Conservation (phyloP, 2,888 invertebrate species). For the Therioaphis trifolii region DNA sequence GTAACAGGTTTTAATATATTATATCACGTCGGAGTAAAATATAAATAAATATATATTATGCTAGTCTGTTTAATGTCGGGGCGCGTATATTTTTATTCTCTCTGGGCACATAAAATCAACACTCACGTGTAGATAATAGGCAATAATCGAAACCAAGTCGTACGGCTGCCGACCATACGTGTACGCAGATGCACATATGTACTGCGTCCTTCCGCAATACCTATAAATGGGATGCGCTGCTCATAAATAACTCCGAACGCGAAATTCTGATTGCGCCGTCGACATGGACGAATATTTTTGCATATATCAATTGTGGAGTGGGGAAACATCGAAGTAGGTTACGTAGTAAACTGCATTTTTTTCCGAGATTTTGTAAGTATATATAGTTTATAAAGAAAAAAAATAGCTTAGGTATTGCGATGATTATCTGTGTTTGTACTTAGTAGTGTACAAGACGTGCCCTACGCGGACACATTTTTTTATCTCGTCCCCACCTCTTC, state of each 20-base stretch:
- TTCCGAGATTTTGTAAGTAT: too few relatives aligned
- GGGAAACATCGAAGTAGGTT: too few relatives aligned
- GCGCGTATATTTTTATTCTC: background rate
- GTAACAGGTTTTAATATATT: background rate
- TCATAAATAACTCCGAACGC: background rate
- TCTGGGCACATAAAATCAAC: background rate
- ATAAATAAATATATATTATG: background rate
- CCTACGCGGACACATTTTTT: too few relatives aligned
- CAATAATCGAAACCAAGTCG: background rate
- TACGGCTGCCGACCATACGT: background rate
- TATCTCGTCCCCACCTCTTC: too few relatives aligned
- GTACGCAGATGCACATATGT: background rate
- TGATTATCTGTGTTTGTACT: too few relatives aligned
- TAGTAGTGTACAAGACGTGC: too few relatives aligned
- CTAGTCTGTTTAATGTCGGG: background rate
- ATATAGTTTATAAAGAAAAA: too few relatives aligned
- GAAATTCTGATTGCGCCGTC: background rate
- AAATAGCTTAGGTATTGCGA: too few relatives aligned
- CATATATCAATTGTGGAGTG: background rate
- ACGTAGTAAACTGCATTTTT: too few relatives aligned
- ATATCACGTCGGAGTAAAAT: background rate
- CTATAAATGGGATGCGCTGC: background rate
- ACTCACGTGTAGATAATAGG: background rate
- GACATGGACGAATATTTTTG: background rate
- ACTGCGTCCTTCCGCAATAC: background rate